Evolutionary conservation across 2,797 vertebrate genomes (phyloP).

Genomic region (Rhinogobio ventralis): DNA sequence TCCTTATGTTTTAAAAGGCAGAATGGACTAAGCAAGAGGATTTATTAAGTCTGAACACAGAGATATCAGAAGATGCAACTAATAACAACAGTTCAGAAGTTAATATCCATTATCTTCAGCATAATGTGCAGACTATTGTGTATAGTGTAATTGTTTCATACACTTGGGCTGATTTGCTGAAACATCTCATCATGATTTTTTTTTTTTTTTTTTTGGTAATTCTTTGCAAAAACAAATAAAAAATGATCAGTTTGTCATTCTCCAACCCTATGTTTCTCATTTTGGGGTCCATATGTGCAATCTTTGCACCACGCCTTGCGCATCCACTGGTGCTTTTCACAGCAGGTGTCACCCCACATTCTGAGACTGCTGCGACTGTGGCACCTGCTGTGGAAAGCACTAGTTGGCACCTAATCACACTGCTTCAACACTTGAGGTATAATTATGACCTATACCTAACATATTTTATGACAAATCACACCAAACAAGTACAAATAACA

Average conservation of each 20-base stretch:
- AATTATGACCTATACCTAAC: neutral
- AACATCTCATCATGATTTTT: neutral
- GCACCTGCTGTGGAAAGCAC: slow-evolving; percentile 36
- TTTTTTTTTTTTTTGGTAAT: neutral
- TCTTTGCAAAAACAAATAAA: neutral
- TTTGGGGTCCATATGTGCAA: slow-evolving; percentile 16
- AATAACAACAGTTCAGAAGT: neutral
- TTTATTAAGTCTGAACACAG: slow-evolving; percentile 9
- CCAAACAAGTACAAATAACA: neutral
- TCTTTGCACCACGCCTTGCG: slow-evolving; percentile 41
- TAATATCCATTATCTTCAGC: neutral
- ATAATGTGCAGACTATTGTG: neutral
- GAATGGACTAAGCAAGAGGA: neutral
- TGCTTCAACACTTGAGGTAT: neutral
- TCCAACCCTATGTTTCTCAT: neutral
- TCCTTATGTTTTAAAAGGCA: slow-evolving; percentile 29
- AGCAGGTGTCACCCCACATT: slow-evolving; percentile 58
- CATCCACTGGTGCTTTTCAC: slow-evolving; percentile 33
- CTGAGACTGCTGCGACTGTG: slow-evolving; percentile 25
- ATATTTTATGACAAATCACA: neutral
- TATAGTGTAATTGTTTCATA: neutral
- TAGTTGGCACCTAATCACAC: slow-evolving; percentile 7
- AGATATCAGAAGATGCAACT: slow-evolving; percentile 17
- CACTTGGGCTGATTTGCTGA: neutral
- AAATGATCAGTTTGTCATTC: neutral